Evolutionary conservation across 2,888 invertebrate genomes (phyloP).

Genomic region (Beris morrisii): DNA sequence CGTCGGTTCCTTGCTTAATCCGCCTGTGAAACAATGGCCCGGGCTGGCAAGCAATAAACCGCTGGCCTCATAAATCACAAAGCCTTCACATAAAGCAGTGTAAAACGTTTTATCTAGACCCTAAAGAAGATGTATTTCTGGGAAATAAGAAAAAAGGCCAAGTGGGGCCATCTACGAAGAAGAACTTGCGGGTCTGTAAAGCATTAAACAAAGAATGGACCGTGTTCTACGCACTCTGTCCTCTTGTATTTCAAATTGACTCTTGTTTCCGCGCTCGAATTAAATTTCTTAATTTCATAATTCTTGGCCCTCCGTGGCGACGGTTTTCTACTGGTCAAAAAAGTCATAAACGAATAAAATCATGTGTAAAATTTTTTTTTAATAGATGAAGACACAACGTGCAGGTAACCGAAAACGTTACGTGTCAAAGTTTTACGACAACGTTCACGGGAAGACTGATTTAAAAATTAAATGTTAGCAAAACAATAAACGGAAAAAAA

Average conservation of each 20-base stretch:
- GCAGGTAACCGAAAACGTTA: no score
- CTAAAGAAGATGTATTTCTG: not conserved
- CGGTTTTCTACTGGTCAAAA: no score
- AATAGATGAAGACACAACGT: no score
- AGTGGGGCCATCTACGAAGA: not conserved
- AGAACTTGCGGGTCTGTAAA: not conserved
- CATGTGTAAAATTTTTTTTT: no score
- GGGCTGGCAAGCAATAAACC: not conserved
- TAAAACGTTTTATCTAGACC: not conserved
- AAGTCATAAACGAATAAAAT: no score
- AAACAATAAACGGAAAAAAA: no score
- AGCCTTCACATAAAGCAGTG: not conserved
- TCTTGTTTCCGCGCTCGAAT: no score
- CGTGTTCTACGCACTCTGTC: conserved; percentile 3
- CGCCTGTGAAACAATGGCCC: not conserved
- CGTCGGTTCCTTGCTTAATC: not conserved
- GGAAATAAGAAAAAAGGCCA: conserved; percentile 9
- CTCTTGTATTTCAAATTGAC: not conserved
- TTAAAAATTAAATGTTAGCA: no score
- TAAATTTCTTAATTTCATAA: no score
- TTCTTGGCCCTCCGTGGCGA: no score
- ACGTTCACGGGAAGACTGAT: no score
- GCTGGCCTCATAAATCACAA: conserved; percentile 1
- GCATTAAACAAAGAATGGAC: conserved; percentile 7
- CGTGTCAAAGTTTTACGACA: no score